Conservation (phyloP, 2,888 invertebrate genomes). For the Eubasilissa splendida region DNA sequence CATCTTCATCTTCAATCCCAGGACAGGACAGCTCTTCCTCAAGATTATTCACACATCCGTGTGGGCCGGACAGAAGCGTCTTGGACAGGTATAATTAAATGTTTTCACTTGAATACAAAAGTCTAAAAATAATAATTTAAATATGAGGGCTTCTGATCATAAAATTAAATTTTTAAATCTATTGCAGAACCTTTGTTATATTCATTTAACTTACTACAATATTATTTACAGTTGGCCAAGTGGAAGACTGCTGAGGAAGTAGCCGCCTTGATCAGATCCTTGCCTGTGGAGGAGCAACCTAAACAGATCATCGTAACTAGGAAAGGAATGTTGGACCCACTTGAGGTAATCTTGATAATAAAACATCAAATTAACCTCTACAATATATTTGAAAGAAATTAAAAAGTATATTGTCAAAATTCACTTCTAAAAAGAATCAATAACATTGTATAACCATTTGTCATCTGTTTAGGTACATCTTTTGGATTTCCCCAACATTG, state of each 20-base stretch:
- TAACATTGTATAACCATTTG: background rate
- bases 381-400: background rate
- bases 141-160: too few relatives aligned
- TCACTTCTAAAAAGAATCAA: too few relatives aligned
- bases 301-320: conserved; percentile 99
- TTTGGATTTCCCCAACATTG: conserved; percentile 99
- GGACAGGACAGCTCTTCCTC: conserved; percentile 98
- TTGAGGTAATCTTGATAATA: conserved; percentile 79
- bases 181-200: too few relatives aligned
- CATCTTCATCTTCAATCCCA: conserved; percentile 99
- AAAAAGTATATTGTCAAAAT: too few relatives aligned
- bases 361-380: background rate
- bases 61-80: conserved; percentile 99
- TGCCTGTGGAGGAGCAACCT: conserved; percentile 99
- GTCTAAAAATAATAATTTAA: background rate
- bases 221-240: conserved; percentile 84
- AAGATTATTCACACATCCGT: conserved; percentile 99
- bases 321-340: conserved; percentile 99
- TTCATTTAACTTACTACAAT: too few relatives aligned
- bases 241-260: conserved; percentile 99
- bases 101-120: background rate
- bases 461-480: conserved; percentile 82
- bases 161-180: too few relatives aligned
- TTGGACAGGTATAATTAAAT: conserved; percentile 84
- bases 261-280: conserved; percentile 97